Conservation (phyloP, 2,113 vertebrate species). For the Rousettus leschenaultii region DNA sequence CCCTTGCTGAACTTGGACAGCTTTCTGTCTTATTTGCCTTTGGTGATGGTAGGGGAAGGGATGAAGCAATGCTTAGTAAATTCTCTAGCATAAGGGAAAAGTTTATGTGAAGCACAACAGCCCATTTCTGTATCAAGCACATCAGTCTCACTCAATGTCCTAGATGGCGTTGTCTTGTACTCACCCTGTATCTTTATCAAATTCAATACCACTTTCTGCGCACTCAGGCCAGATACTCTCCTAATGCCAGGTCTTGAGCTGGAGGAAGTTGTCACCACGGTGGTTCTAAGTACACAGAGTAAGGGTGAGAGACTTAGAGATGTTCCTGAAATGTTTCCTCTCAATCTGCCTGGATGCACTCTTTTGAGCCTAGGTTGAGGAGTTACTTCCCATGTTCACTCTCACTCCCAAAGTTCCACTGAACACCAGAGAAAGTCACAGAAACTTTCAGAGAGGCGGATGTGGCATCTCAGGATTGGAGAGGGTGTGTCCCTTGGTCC, state of each 20-base stretch:
- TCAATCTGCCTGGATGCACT: neutral
- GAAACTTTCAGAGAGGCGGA: neutral
- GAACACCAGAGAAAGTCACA: neutral
- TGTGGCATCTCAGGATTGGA: neutral
- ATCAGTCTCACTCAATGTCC: neutral
- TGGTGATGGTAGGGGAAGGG: neutral
- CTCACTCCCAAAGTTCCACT: neutral
- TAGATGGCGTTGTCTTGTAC: neutral
- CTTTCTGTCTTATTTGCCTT: neutral
- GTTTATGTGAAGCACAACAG: neutral
- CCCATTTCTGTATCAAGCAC: neutral
- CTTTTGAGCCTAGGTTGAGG: neutral
- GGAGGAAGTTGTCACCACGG: neutral
- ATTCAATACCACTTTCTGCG: neutral
- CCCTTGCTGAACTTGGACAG: neutral
- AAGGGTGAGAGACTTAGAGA: neutral
- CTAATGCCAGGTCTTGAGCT: neutral
- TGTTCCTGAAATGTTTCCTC: neutral
- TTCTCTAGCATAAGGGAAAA: neutral
- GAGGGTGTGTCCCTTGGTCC: neutral
- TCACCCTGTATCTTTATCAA: neutral
- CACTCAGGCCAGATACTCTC: neutral
- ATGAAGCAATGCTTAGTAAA: neutral
- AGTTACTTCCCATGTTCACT: neutral
- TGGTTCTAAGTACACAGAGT: neutral